Evolutionary conservation across 2,888 invertebrate species (phyloP).

Genomic region (Sarcophaga subvicina): DNA sequence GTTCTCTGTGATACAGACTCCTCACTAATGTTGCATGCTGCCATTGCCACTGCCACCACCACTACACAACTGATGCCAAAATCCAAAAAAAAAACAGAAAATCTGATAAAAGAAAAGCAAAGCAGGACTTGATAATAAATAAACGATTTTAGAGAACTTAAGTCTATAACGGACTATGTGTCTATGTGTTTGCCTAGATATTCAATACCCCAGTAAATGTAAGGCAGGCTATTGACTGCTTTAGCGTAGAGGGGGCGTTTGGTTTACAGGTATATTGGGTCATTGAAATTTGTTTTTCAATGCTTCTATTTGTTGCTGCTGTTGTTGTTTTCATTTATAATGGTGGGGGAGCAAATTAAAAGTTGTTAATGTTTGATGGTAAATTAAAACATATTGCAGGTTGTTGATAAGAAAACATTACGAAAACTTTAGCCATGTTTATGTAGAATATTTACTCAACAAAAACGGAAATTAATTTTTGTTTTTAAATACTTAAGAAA

Average conservation of each 20-base stretch:
- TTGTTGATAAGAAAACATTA: constrained; percentile 61
- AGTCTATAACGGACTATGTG: constrained; percentile 49
- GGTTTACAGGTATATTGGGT: constrained; percentile 61
- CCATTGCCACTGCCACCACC: not conserved
- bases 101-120: constrained; percentile 5
- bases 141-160: constrained; percentile 59
- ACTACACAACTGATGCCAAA: constrained; percentile 61
- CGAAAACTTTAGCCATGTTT: constrained; percentile 47
- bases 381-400: constrained; percentile 69
- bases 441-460: constrained; percentile 26
- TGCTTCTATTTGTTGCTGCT: not conserved
- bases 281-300: constrained; percentile 67
- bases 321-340: constrained; percentile 22
- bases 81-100: constrained; percentile 29
- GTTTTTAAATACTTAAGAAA: constrained; percentile 16
- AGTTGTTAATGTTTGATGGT: constrained; percentile 69
- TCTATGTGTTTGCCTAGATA: constrained; percentile 7
- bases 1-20: constrained; percentile 33
- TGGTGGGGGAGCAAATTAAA: constrained; percentile 67
- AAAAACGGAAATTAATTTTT: constrained; percentile 54
- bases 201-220: too few species aligned
- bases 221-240: constrained; percentile 2
- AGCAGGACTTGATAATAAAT: constrained; percentile 58
- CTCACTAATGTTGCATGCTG: constrained; percentile 52
- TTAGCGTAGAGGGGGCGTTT: not conserved